Percentiles rank a stretch among this genome's conserved stretches.
These are phyloP conservation scores for Engystomops pustulosus DNA, from an alignment of 2,113 vertebrate species.

Conservation along the genomic window DNA sequence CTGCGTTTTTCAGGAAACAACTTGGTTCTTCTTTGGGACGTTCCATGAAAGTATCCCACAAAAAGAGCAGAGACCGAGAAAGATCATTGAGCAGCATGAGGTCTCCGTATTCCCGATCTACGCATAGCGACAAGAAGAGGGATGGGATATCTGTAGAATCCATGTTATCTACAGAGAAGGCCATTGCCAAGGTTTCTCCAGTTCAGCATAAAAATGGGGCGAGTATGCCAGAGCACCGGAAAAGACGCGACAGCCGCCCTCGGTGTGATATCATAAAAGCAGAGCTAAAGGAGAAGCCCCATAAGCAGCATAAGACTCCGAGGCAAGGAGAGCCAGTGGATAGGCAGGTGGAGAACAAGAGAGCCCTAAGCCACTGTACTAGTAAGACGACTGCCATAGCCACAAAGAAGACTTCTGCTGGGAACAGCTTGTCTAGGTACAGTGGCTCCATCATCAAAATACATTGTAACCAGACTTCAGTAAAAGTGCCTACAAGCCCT, in stretches of 20 bases:
- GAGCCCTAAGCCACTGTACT: slow-evolving; percentile 66
- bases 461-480: slow-evolving; percentile 69
- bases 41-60: slow-evolving; percentile 71
- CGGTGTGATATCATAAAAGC: slow-evolving; percentile 69
- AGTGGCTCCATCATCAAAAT: slow-evolving; percentile 77
- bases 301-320: slow-evolving; percentile 75
- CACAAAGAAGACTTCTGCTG: slow-evolving; percentile 62
- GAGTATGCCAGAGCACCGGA: slow-evolving; percentile 71
- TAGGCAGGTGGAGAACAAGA: slow-evolving; percentile 71
- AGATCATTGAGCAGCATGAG: slow-evolving; percentile 60
- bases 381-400: slow-evolving; percentile 64
- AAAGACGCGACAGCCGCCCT: slow-evolving; percentile 72
- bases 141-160: slow-evolving; percentile 47
- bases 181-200: slow-evolving; percentile 67
- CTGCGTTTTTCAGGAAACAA: slow-evolving; percentile 78
- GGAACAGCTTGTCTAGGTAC: slow-evolving; percentile 72
- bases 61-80: slow-evolving; percentile 65
- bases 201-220: slow-evolving; percentile 73
- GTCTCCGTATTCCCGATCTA: slow-evolving; percentile 61
- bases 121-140: slow-evolving; percentile 58
- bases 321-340: slow-evolving; percentile 71
- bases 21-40: slow-evolving; percentile 74
- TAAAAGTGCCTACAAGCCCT: slow-evolving; percentile 77
- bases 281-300: slow-evolving; percentile 75
- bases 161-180: slow-evolving; percentile 69